Percentiles rank a stretch among this genome's conserved stretches.
phyloP scores from a whole-genome alignment of 2,113 vertebrate genomes.

The Pluvianellus socialis region DNA sequence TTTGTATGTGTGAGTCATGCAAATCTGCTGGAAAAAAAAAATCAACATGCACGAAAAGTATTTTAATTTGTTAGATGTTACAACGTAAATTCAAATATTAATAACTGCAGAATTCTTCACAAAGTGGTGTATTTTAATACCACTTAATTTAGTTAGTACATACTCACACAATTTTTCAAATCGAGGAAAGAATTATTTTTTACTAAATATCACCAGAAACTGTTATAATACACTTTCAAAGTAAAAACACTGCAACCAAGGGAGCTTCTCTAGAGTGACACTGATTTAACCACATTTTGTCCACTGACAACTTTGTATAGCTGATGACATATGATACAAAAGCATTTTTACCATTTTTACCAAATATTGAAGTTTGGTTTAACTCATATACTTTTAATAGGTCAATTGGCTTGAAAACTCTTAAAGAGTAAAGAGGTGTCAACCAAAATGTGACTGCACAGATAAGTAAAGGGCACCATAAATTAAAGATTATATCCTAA shows the following conservation, averaged over 20 bases:
- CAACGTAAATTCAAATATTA: background rate
- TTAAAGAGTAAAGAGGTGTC: background rate
- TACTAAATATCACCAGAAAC: background rate
- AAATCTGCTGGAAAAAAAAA: constrained; percentile 2
- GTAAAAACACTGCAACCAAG: background rate
- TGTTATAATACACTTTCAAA: background rate
- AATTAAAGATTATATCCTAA: background rate
- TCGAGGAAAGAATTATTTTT: fast-evolving
- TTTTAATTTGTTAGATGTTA: background rate
- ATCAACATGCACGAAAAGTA: background rate
- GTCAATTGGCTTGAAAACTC: background rate
- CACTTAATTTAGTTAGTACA: background rate
- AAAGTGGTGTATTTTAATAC: background rate
- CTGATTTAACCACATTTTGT: background rate
- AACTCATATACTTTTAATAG: background rate
- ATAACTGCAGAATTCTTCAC: background rate
- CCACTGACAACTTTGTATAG: background rate
- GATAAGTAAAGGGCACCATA: background rate
- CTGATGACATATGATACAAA: background rate
- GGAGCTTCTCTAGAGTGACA: background rate
- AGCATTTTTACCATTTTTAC: background rate
- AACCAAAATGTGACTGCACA: background rate
- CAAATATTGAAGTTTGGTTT: background rate
- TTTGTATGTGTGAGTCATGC: background rate
- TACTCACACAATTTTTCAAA: background rate